Conservation (phyloP, 92 coral and sea anemone species). For the Epizoanthus ramosus region DNA sequence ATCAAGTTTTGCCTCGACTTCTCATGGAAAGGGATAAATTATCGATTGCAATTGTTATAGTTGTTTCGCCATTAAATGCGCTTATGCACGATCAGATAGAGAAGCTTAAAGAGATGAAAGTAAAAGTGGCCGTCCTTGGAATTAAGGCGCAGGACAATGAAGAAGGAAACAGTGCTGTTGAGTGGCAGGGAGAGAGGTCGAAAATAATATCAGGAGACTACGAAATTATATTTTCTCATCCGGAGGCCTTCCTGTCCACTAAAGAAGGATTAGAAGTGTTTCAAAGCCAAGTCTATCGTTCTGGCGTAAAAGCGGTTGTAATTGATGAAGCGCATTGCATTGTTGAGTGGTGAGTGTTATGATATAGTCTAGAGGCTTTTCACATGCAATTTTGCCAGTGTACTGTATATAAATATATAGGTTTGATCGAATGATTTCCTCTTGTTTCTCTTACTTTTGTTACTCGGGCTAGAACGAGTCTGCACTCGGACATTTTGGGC, state of each 20-base stretch:
- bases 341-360: slow-evolving; percentile 51
- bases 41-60: slow-evolving; percentile 19
- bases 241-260: slow-evolving; percentile 37
- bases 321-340: slow-evolving; percentile 53
- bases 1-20: slow-evolving; percentile 48
- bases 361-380: too few relatives aligned
- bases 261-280: slow-evolving; percentile 33
- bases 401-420: too few relatives aligned
- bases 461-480: too few relatives aligned
- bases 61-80: slow-evolving; percentile 53
- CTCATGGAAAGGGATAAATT: slow-evolving; percentile 37
- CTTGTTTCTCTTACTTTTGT: too few relatives aligned
- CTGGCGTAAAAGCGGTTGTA: slow-evolving; percentile 33
- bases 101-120: slow-evolving; percentile 10
- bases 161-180: slow-evolving; percentile 1
- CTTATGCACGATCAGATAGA: slow-evolving; percentile 48
- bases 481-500: too few relatives aligned
- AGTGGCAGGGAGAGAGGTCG: slow-evolving; percentile 17
- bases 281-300: slow-evolving; percentile 15
- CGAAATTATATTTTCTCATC: slow-evolving; percentile 37
- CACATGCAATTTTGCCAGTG: too few relatives aligned
- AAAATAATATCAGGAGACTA: slow-evolving; percentile 20
- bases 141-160: slow-evolving; percentile 20
- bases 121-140: slow-evolving; percentile 39
- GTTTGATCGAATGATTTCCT: too few relatives aligned